Evolutionary conservation across 2,797 vertebrate species (phyloP), one percentile per base, ranked within the genome.

Genomic region (Takifugu rubripes): DNA sequence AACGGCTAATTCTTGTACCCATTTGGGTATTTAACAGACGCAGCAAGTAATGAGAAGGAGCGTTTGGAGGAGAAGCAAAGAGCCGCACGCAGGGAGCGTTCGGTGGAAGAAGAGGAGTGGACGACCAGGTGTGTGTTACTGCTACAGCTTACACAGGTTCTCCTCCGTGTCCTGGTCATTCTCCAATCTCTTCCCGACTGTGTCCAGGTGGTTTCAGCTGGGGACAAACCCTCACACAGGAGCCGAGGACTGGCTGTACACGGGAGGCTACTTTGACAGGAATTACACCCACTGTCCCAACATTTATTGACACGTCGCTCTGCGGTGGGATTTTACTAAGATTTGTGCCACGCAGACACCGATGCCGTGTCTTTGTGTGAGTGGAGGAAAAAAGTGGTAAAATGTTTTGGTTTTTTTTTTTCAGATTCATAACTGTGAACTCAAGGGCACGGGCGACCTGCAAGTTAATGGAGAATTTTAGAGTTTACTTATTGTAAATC

Each of bases 21-120:
- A 33, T 16, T 5, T 10, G 11, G 46, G 25, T 45, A 1, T 21
- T 10, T 9, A 55, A 42, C 70, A 99, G 97, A 98, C 47, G 59
- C 89, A 63, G 94, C 96, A 3, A 95, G 94, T 82, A 83, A 82
- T 64, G 96, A 98, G 83, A 99, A 99, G 69, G 95, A 96, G 74
- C 89, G 97, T 9, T 77, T 99, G 64, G 97, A 99, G 79, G 96
- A 99, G 72, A 99, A 99, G 52, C 97, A 99, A 80, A 89, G 97
- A 77, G 89, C 89, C 0, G 89, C 96, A 40, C 92, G 94, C 27
- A 93, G 90, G 81, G 93, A 94, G 12, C 94, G 94, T 5, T 91
- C 93, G n/a, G 90, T 88, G 57, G 92, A 91, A 0, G 94, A 94
- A 8, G 87, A 90, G 16, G 93, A 94, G 40, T 99, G 97, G 96